Base-by-base conservation (phyloP, 2,113 vertebrate species). In the Psittacula cyanocephala region DNA sequence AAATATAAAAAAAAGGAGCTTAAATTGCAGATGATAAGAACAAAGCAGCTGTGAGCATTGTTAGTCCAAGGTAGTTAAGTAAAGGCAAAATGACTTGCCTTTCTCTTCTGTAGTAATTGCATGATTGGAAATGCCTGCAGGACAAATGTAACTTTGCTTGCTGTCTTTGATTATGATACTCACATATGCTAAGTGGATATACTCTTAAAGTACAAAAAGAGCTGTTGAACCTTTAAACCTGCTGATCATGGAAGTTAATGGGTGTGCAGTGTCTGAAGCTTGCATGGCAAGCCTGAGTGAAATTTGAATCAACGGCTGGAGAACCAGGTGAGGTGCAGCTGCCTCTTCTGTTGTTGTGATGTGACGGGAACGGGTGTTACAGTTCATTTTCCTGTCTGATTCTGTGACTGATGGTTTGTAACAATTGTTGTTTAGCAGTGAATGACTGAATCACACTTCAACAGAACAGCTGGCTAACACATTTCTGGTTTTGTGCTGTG, bases 231-330 rank as follows among this genome's bases (percentile, higher is more conserved):
- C 37, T 50, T 78, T 41, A 47, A 62, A 31, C 11, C 18, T 44
- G 70, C 49, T 49, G 68, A 22, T 7, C 23, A 2, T 29, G 70
- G 63, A 39, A 20, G 23, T 37, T 4, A 1, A 2, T 5, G n/a
- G 35, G 18, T 46, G n/a, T 10, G 19, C 43, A 10, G 7, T 0
- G 1, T 19, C 67, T 74, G 79, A 62, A 23, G 41, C 17, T 18
- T 8, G 14, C 49, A 23, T n/a, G 35, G 59, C 24, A 33, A 1
- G 4, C 17, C 11, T 0, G 28, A 17, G 33, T 8, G 65, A 23
- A 46, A 27, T 22, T 7, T 11, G 12, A 65, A 10, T 6, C 35
- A 39, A 17, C 0, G 0, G n/a, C 43, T 44, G 14, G 27, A 39
- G 57, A 33, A 60, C 5, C 9, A 29, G 31, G 5, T 6, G 16